phyloP scores from a whole-genome alignment of 2,888 invertebrate species.

The Apocheima hispidaria region DNA sequence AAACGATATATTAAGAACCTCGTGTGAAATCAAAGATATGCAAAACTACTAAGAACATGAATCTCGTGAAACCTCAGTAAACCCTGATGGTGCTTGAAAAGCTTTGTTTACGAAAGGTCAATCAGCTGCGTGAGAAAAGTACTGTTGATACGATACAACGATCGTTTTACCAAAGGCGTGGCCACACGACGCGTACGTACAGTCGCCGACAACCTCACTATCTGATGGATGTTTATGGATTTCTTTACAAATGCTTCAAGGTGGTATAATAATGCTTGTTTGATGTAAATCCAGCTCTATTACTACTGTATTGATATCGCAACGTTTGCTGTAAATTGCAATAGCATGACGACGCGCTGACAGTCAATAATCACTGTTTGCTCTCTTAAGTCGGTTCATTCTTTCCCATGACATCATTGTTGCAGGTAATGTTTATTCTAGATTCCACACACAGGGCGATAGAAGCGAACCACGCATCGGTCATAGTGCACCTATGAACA shows the following conservation, averaged over 20 bases:
- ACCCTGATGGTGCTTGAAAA: not conserved
- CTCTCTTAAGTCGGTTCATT: too few species aligned
- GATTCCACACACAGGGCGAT: too few species aligned
- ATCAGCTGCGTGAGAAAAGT: not conserved
- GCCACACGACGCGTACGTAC: not conserved
- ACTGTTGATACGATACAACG: not conserved
- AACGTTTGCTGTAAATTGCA: too few species aligned
- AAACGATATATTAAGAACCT: not conserved
- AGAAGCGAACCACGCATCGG: too few species aligned
- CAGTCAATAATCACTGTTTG: too few species aligned
- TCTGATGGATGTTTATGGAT: not conserved
- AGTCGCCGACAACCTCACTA: not conserved
- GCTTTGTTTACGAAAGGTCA: not conserved
- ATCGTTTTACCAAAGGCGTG: not conserved
- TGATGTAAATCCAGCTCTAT: not conserved
- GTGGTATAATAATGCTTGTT: not conserved
- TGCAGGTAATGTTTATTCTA: too few species aligned
- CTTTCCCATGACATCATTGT: too few species aligned
- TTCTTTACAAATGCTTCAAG: conserved; percentile 7
- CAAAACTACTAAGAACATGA: not conserved
- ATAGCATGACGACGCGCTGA: too few species aligned
- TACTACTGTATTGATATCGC: not conserved
- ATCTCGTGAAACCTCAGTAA: not conserved
- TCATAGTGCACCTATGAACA: too few species aligned
- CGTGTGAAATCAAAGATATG: not conserved